A percentile compares a stretch with the other conserved stretches of the same genome.
Conservation (phyloP, 2,797 vertebrate genomes). For the Scomberomorus guttatus region DNA sequence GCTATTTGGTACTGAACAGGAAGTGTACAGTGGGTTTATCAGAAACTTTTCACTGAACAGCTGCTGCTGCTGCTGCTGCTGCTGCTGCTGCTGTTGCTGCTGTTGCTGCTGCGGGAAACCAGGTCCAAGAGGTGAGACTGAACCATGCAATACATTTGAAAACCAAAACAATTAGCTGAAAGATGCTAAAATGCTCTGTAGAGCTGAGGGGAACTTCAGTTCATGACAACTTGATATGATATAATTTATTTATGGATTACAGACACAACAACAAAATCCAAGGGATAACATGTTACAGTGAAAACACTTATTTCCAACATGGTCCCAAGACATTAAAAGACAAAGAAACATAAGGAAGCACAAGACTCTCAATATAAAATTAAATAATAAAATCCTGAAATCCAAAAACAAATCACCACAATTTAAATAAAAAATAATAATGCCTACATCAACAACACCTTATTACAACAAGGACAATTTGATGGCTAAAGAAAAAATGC, state of each 20-base stretch:
- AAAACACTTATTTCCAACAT: neutral
- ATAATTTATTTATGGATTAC: too few species aligned
- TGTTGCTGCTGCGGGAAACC: neutral
- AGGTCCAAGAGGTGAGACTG: neutral
- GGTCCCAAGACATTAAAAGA: neutral
- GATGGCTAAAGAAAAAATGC: too few species aligned
- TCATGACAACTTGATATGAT: too few species aligned
- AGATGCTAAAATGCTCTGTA: neutral
- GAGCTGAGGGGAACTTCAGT: too few species aligned
- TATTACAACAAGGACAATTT: too few species aligned
- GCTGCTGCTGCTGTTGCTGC: too few species aligned
- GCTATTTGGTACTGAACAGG: neutral
- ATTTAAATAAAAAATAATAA: too few species aligned
- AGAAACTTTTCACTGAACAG: too few species aligned
- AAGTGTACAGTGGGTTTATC: neutral
- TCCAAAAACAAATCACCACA: too few species aligned
- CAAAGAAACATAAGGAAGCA: neutral
- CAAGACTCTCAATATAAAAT: neutral
- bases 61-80: too few species aligned
- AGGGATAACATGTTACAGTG: neutral
- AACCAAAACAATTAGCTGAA: neutral
- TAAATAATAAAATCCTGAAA: too few species aligned
- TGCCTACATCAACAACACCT: too few species aligned
- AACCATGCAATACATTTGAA: neutral
- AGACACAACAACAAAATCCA: neutral